These are phyloP conservation scores for Mustela erminea DNA, from an alignment of 2,797 vertebrate genomes.

Conservation along the genomic window DNA sequence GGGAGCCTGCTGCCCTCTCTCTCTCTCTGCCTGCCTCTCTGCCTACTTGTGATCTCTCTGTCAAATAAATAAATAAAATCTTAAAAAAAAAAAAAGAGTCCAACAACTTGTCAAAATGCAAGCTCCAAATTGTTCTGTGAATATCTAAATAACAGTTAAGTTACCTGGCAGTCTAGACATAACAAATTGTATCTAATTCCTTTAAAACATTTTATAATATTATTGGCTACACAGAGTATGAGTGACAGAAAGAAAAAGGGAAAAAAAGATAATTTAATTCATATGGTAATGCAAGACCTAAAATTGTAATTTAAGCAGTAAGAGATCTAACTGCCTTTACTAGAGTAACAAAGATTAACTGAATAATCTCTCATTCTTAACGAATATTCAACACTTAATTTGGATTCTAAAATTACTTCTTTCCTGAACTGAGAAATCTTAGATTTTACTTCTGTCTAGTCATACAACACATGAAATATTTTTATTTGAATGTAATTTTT, in stretches of 20 bases:
- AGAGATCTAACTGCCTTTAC: conserved; percentile 20
- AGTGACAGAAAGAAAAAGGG: neutral
- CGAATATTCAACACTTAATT: neutral
- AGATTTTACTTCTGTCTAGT: conserved; percentile 1
- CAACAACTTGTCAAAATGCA: neutral
- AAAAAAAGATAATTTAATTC: neutral
- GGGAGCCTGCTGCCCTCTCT: too few relatives aligned
- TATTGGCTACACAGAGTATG: neutral
- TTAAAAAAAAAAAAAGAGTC: neutral
- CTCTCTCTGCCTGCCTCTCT: too few relatives aligned
- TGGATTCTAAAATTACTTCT: conserved; percentile 4
- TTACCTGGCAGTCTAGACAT: conserved; percentile 17
- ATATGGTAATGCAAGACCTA: neutral
- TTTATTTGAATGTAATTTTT: conserved; percentile 51
- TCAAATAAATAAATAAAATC: too few relatives aligned
- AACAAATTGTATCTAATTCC: neutral
- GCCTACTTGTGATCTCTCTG: too few relatives aligned
- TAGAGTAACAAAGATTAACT: neutral
- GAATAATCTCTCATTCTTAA: conserved; percentile 40
- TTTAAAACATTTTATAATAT: neutral
- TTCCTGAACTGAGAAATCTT: neutral
- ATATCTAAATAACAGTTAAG: conserved; percentile 24
- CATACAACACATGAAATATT: neutral
- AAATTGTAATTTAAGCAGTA: conserved; percentile 4
- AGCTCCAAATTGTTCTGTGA: neutral